These are phyloP conservation scores for Aegithalos caudatus DNA, from an alignment of 2,113 vertebrate species.

Conservation along the genomic window DNA sequence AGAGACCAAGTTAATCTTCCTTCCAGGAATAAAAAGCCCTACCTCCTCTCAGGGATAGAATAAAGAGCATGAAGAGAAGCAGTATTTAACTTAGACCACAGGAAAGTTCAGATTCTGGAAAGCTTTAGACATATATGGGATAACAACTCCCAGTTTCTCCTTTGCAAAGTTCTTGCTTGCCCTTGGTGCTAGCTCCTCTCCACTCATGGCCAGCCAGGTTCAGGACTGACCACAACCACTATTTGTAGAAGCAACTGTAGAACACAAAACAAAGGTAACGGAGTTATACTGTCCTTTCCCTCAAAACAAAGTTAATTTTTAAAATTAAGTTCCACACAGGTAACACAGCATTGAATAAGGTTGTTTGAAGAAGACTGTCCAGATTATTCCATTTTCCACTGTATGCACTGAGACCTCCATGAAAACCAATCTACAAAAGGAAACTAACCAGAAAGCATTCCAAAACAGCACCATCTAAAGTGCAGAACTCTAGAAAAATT, in stretches of 20 bases:
- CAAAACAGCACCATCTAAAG: not conserved
- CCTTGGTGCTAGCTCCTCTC: not conserved
- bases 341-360: not conserved
- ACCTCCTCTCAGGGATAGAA: not conserved
- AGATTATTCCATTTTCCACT: not conserved
- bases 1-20: not conserved
- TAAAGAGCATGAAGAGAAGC: not conserved
- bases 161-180: not conserved
- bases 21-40: not conserved
- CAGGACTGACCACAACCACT: not conserved
- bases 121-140: not conserved
- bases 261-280: not conserved
- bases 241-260: not conserved
- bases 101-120: not conserved
- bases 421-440: not conserved
- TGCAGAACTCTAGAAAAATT: not conserved
- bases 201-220: not conserved
- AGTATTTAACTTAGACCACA: not conserved
- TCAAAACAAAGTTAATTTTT: not conserved
- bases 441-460: not conserved
- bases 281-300: not conserved
- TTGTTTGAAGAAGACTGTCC: not conserved
- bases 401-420: not conserved
- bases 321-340: not conserved
- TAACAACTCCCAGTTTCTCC: not conserved